Evolutionary conservation across 35 echinoderm and acorn worm species (phyloP).

Genomic region (Apostichopus californicus): DNA sequence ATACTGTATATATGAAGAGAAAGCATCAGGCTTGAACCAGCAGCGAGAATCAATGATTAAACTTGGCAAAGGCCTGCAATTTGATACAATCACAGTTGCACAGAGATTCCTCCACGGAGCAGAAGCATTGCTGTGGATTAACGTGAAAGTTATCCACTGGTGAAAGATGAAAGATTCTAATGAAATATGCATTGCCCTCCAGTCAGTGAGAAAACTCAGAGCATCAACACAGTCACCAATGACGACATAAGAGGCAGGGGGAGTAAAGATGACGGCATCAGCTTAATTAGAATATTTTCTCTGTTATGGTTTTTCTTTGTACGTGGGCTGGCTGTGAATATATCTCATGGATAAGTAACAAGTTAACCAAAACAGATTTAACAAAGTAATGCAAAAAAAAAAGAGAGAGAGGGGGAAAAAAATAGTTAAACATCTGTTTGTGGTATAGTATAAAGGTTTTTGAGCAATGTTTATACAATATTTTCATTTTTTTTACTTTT

Average conservation of each 20-base stretch:
- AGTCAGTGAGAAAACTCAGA: not conserved
- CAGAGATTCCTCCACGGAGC: constrained; percentile 30
- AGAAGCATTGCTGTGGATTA: not conserved
- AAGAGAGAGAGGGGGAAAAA: too few species aligned
- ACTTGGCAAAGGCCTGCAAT: constrained; percentile 32
- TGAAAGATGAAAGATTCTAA: not conserved
- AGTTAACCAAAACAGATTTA: too few species aligned
- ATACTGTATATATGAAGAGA: not conserved
- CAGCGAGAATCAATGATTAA: constrained; percentile 14
- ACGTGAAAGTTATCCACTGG: not conserved
- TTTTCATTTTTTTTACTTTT: too few species aligned
- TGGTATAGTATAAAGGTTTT: too few species aligned
- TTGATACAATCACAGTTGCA: constrained; percentile 28
- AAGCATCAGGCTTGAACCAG: not conserved
- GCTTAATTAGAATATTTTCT: not conserved
- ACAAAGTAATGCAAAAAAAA: too few species aligned
- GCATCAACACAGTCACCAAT: not conserved
- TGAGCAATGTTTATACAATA: too few species aligned
- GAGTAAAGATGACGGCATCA: not conserved
- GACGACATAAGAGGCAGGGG: constrained; percentile 11
- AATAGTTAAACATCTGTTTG: too few species aligned
- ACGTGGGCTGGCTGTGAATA: not conserved
- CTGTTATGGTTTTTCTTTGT: not conserved
- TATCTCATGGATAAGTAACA: not conserved
- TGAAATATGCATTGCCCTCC: constrained; percentile 16